phyloP scores from a whole-genome alignment of 2,797 vertebrate genomes.

The Carcharodon carcharias region DNA sequence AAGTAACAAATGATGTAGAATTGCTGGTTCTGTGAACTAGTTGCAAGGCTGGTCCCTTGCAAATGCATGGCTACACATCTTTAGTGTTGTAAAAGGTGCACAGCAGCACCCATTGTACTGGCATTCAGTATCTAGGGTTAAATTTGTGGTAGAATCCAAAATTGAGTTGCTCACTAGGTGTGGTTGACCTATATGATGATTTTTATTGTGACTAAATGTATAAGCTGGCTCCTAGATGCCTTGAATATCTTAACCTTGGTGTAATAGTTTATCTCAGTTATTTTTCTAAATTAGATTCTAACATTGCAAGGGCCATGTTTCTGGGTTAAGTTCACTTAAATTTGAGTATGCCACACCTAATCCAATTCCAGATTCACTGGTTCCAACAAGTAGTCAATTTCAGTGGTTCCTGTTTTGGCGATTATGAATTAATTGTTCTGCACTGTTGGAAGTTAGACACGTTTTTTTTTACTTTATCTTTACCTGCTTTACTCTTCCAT shows the following conservation, averaged over 20 bases:
- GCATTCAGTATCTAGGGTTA: background rate
- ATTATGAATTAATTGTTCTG: background rate
- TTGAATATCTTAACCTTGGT: background rate
- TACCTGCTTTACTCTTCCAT: background rate
- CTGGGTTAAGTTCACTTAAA: background rate
- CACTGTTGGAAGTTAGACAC: background rate
- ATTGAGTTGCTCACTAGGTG: background rate
- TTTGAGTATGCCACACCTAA: background rate
- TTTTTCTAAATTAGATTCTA: background rate
- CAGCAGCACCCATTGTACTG: background rate
- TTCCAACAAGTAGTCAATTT: background rate
- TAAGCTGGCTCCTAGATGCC: background rate
- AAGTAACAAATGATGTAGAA: constrained; percentile 10
- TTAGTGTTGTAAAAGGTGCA: background rate
- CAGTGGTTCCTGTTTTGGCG: background rate
- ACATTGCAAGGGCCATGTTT: background rate
- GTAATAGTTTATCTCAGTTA: background rate
- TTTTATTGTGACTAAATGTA: background rate
- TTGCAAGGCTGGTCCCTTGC: background rate
- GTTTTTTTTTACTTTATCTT: background rate
- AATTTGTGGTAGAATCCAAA: background rate
- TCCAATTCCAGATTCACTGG: background rate
- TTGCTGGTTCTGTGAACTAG: constrained; percentile 21
- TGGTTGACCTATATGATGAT: constrained; percentile 16
- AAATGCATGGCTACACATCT: constrained; percentile 15